Evolutionary conservation across 2,797 vertebrate species (phyloP).

Genomic region (Helicolenus hilgendorfi): DNA sequence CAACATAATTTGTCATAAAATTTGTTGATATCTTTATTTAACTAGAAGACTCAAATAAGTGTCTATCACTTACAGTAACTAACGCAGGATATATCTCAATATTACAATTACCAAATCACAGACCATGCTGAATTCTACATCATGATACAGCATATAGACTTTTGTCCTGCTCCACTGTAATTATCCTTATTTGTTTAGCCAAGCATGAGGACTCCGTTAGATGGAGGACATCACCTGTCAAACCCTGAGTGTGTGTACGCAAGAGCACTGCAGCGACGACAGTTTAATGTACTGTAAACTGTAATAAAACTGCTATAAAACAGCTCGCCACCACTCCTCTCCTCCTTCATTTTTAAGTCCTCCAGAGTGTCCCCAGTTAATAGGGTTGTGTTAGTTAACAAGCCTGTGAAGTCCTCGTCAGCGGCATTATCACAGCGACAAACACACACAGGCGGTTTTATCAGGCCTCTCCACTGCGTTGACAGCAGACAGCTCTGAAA

Average conservation of each 20-base stretch:
- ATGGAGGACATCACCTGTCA: slow-evolving; percentile 38
- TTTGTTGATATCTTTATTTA: not conserved
- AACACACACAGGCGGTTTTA: slow-evolving; percentile 42
- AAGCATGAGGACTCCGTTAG: not conserved
- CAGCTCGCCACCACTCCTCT: slow-evolving; percentile 13
- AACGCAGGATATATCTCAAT: not conserved
- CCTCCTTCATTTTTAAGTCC: slow-evolving; percentile 35
- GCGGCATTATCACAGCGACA: slow-evolving; percentile 51
- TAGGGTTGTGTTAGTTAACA: slow-evolving; percentile 70
- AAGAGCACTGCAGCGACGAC: not conserved
- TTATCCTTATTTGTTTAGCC: not conserved
- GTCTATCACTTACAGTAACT: not conserved
- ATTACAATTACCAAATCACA: not conserved
- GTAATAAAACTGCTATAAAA: slow-evolving; percentile 50
- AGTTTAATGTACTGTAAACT: slow-evolving; percentile 64
- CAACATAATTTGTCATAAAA: not conserved
- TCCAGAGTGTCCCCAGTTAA: slow-evolving; percentile 66
- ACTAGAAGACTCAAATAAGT: not conserved
- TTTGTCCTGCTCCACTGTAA: not conserved
- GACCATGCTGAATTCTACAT: not conserved
- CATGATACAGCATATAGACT: not conserved
- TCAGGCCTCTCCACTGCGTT: slow-evolving; percentile 55
- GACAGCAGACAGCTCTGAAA: slow-evolving; percentile 62
- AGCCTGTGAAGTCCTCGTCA: slow-evolving; percentile 58
- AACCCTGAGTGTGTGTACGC: not conserved